Base-by-base conservation (phyloP, 2,888 invertebrate genomes). In the Conops quadrifasciatus region DNA sequence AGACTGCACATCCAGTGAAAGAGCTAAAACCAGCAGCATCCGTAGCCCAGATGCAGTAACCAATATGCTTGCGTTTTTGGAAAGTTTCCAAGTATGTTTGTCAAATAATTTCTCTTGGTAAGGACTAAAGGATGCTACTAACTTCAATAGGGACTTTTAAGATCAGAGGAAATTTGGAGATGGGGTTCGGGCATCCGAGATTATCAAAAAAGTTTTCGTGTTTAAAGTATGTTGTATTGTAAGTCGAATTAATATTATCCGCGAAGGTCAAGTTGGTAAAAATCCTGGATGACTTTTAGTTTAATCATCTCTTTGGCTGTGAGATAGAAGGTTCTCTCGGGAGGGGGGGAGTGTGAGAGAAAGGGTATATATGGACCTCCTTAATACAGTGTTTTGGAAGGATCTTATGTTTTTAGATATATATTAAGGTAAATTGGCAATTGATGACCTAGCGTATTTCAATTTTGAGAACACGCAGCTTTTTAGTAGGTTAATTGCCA, bases 301-400 rank as follows among this genome's bases (percentile, higher is more conserved):
- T 56, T 67, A 9, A 67, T 3, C 3, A 67, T 43, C 58, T 67
- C 45, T 21, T 67, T 67, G 11, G 58, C 67, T 4, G 67, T 16
- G 11, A 67, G 45, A 24, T 67, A 67, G 21, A 26, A 7, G 1
- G 59, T 2, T 26, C 67, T 56, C 58, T 67, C 58, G 43, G 36
- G 7, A n/a, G 1, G 59, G 58, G 2, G 67, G 67, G 2, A 67
- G 21, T 45, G 5, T 4, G 3, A 5, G 67, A n/a, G 9, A 58
- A 21, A 11, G 67, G 58, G 45, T 67, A 67, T 13, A 67, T 16
- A 66, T n/a, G 28, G 19, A 53, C 28, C 36, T 51, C 16, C 53
- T 24, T 2, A 66, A 9, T 28, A 66, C 4, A 9, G 28, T 60
- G 51, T 68, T 68, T 68, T 68, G 62, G 26, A 68, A 68, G 11